Evolutionary conservation across 2,113 vertebrate species (phyloP).

Genomic region (Triplophysa rosa): DNA sequence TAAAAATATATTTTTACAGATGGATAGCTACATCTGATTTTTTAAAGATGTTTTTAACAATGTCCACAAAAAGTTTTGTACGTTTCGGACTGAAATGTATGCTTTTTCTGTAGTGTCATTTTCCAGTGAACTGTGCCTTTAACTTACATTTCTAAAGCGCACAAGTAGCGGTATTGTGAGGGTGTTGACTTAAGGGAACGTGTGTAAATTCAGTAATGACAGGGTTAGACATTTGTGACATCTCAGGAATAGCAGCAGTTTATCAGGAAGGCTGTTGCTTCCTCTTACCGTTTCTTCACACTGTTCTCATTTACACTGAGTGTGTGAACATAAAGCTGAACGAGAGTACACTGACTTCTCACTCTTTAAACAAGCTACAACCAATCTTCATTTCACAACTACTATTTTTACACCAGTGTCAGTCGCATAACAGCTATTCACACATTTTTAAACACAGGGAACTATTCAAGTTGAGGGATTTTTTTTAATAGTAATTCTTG

Average conservation of each 20-base stretch:
- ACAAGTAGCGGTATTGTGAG: background rate
- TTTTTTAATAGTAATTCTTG: too few species aligned
- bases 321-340: background rate
- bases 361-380: background rate
- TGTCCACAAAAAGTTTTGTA: too few species aligned
- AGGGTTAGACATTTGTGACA: background rate
- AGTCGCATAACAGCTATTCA: background rate
- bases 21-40: too few species aligned
- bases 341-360: background rate
- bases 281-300: background rate
- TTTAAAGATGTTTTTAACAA: too few species aligned
- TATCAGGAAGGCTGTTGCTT: background rate
- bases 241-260: background rate
- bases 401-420: background rate
- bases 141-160: background rate
- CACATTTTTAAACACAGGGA: background rate
- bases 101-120: too few species aligned
- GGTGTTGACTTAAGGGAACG: background rate
- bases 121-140: too few species aligned
- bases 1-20: too few species aligned
- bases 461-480: background rate
- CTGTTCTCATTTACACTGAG: constrained; percentile 2
- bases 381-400: background rate
- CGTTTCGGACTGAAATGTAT: too few species aligned
- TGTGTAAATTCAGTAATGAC: background rate